A percentile compares a stretch with the other conserved stretches of the same genome.
These are phyloP conservation scores for Euwallacea fornicatus DNA, from an alignment of 1,140 invertebrate genomes.

Conservation along the genomic window DNA sequence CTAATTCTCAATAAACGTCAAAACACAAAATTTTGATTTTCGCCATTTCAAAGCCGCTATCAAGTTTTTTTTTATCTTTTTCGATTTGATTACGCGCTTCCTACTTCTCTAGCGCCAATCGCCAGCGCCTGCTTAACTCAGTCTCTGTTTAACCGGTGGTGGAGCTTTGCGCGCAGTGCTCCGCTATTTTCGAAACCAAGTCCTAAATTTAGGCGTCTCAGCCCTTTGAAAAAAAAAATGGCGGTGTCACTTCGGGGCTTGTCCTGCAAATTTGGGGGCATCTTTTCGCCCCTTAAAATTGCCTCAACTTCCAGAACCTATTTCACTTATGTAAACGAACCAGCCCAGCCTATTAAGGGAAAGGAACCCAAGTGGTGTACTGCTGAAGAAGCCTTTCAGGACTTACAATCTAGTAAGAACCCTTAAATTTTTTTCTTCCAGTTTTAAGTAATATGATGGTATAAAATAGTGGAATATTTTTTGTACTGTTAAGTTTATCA, in stretches of 20 bases:
- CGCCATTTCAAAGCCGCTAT: no score
- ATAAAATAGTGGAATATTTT: not conserved
- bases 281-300: slow-evolving; percentile 18
- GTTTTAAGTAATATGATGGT: not conserved
- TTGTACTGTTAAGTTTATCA: no score
- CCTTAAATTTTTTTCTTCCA: no score
- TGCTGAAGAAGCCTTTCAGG: slow-evolving; percentile 54
- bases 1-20: no score
- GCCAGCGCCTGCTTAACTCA: no score
- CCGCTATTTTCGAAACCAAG: no score
- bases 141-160: slow-evolving; percentile 4
- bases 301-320: slow-evolving; percentile 51
- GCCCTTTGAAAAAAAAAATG: slow-evolving; percentile 11
- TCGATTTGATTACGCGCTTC: no score
- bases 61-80: no score
- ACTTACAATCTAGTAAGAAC: slow-evolving; percentile 54
- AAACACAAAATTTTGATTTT: no score
- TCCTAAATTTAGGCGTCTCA: no score
- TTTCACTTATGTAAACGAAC: slow-evolving; percentile 59
- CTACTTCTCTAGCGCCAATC: no score
- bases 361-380: slow-evolving; percentile 55
- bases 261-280: slow-evolving; percentile 19
- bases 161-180: not conserved
- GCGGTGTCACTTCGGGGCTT: slow-evolving; percentile 22
- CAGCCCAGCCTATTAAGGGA: slow-evolving; percentile 51